A percentile compares a stretch with the other conserved stretches of the same genome.
Conservation (phyloP, 2,113 vertebrate genomes). For the Uropsilus gracilis region DNA sequence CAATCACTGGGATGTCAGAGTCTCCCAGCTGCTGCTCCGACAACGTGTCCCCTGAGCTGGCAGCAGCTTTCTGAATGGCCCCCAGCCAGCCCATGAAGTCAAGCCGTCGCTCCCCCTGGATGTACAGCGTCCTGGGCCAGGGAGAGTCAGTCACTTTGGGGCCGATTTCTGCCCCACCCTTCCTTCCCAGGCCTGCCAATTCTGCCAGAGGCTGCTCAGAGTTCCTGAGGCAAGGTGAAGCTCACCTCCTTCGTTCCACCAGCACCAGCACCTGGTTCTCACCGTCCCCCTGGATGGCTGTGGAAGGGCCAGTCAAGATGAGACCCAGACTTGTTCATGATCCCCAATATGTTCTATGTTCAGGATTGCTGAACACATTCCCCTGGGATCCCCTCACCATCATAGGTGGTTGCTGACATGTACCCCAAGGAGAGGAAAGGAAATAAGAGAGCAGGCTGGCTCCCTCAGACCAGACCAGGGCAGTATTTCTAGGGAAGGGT, state of each 20-base stretch:
- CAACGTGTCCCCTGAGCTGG: slow-evolving; percentile 91
- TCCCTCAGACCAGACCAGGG: background rate
- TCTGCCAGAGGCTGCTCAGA: background rate
- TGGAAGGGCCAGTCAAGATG: slow-evolving; percentile 32
- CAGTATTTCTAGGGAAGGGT: background rate
- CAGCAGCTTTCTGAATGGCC: slow-evolving; percentile 92
- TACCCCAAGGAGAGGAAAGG: background rate
- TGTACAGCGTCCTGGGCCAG: slow-evolving; percentile 91
- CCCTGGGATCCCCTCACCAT: slow-evolving; percentile 17
- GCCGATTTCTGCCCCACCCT: background rate
- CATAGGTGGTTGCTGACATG: background rate
- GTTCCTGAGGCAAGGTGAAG: background rate
- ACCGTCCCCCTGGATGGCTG: slow-evolving; percentile 93
- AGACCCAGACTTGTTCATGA: background rate
- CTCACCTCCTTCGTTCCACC: slow-evolving; percentile 94
- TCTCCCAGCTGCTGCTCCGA: slow-evolving; percentile 95
- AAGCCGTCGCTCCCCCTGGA: slow-evolving; percentile 93
- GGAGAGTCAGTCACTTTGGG: background rate
- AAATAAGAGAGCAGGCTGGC: background rate
- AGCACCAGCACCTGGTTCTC: slow-evolving; percentile 96
- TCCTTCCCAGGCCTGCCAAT: background rate
- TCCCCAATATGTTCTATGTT: slow-evolving; percentile 29
- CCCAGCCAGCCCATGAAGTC: slow-evolving; percentile 93
- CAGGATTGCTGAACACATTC: background rate
- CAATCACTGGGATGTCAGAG: slow-evolving; percentile 92